phyloP scores from a whole-genome alignment of 2,113 vertebrate genomes.

The Ciconia boyciana region DNA sequence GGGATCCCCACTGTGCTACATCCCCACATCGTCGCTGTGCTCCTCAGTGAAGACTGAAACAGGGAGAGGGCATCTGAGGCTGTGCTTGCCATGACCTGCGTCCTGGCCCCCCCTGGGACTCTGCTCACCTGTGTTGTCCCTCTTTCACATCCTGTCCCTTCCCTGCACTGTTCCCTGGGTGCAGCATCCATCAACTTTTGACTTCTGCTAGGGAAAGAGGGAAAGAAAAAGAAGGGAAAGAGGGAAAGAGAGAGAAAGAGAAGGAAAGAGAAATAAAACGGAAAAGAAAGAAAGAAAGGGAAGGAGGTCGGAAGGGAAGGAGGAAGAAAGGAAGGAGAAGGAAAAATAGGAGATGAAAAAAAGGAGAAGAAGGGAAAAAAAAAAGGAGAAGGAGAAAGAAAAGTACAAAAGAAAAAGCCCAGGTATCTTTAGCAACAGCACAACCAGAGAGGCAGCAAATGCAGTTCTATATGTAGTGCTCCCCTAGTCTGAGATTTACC shows the following conservation, averaged over 20 bases:
- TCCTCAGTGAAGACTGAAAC: background rate
- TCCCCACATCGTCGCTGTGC: background rate
- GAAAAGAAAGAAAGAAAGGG: no score
- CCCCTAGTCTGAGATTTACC: background rate
- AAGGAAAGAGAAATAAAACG: background rate
- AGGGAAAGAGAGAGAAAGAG: background rate
- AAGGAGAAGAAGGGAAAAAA: no score
- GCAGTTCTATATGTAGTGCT: background rate
- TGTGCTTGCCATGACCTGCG: background rate
- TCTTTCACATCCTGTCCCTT: background rate
- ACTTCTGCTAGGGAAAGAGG: background rate
- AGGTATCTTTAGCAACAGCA: background rate
- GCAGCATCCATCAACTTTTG: background rate
- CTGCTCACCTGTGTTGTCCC: background rate
- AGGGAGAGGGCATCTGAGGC: background rate
- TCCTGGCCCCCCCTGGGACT: background rate
- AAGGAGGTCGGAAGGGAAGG: no score
- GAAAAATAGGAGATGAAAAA: background rate
- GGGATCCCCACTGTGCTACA: background rate
- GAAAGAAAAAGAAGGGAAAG: background rate
- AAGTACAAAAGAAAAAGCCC: background rate
- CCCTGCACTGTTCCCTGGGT: background rate
- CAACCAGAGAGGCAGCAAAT: background rate
- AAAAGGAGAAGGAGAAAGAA: background rate
- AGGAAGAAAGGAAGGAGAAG: background rate